Conservation (phyloP, 2,797 vertebrate species). For the Spheniscus humboldti region DNA sequence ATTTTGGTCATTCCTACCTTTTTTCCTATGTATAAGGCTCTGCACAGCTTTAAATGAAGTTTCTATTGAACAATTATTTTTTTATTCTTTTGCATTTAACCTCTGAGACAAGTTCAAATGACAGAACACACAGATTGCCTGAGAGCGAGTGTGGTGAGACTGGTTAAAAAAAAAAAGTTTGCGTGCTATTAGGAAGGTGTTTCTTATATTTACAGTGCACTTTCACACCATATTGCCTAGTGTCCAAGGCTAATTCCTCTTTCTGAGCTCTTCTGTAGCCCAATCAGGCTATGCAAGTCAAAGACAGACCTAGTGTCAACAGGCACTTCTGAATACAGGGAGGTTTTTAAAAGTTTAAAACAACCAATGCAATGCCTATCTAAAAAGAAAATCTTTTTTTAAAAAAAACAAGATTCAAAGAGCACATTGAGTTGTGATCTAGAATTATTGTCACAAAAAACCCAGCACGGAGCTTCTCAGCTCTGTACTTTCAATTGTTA, state of each 20-base stretch:
- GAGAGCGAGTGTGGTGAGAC: neutral
- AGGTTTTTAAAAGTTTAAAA: neutral
- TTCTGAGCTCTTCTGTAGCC: neutral
- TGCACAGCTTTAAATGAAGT: neutral
- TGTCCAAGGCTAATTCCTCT: neutral
- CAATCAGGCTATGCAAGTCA: neutral
- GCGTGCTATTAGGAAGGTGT: neutral
- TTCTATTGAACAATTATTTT: neutral
- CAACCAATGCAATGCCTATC: neutral
- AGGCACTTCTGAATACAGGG: neutral
- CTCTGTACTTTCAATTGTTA: conserved; percentile 15
- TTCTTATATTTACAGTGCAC: neutral
- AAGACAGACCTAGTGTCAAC: neutral
- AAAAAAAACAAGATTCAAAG: neutral
- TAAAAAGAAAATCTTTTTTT: neutral
- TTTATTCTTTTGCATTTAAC: neutral
- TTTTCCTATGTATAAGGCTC: neutral
- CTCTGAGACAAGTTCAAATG: neutral
- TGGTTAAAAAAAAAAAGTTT: neutral
- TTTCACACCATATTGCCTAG: neutral
- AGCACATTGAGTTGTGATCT: neutral
- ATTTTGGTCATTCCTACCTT: neutral
- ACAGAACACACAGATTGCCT: neutral
- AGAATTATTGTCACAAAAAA: neutral
- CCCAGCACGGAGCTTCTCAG: conserved; percentile 1